Conservation (phyloP, 2,113 vertebrate genomes). For the Macheiramphus alcinus region DNA sequence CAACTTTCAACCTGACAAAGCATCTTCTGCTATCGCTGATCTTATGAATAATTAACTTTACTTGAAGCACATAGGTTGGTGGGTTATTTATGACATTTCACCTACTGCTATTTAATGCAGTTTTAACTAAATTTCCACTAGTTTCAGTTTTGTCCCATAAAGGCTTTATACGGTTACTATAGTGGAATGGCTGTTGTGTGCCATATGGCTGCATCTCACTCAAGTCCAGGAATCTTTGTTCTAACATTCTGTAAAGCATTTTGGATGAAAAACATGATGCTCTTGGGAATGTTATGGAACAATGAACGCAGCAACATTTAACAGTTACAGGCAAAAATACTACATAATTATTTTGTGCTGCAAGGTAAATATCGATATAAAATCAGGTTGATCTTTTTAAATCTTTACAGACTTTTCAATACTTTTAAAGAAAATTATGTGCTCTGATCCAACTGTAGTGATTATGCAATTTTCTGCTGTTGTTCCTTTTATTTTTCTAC, state of each 20-base stretch:
- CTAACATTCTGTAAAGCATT: background rate
- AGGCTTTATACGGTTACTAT: background rate
- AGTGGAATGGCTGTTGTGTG: background rate
- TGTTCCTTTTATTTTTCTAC: background rate
- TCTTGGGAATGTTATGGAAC: background rate
- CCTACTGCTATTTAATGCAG: background rate
- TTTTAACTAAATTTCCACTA: background rate
- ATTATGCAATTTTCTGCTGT: background rate
- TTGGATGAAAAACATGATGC: background rate
- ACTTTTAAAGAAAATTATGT: background rate
- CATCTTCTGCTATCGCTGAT: background rate
- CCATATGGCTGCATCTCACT: background rate
- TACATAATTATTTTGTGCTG: background rate
- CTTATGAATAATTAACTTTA: slow-evolving; percentile 41
- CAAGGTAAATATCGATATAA: background rate
- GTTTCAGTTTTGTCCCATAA: slow-evolving; percentile 11
- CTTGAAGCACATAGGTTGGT: background rate
- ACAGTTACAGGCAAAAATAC: background rate
- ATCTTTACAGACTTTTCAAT: background rate
- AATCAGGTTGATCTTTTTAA: background rate
- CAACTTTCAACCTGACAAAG: background rate
- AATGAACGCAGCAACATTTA: background rate
- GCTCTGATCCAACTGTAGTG: background rate
- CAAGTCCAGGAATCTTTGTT: background rate
- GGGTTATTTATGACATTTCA: slow-evolving; percentile 4